Evolutionary conservation across 1,140 invertebrate species (phyloP).

Genomic region (Atta colombica): DNA sequence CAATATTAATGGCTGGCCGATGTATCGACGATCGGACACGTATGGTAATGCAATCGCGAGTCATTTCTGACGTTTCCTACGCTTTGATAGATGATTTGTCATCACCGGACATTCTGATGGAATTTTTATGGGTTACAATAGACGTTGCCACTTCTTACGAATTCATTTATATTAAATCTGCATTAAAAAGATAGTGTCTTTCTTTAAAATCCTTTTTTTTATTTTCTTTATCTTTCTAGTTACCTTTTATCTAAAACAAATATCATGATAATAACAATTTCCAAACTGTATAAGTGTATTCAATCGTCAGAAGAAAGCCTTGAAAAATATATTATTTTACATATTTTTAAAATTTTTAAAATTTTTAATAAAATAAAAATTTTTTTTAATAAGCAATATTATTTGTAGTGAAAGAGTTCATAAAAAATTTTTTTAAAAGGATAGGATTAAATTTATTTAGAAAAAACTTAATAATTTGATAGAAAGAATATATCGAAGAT

Average conservation of each 20-base stretch:
- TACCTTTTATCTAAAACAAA: background rate
- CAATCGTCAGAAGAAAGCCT: too few relatives aligned
- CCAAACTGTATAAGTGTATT: background rate
- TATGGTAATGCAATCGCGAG: constrained; percentile 73
- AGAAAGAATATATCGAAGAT: background rate
- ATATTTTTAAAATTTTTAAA: background rate
- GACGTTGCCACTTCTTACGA: background rate
- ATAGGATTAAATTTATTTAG: background rate
- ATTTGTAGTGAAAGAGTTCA: background rate
- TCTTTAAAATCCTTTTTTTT: background rate
- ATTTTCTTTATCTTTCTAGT: background rate
- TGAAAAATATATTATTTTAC: background rate
- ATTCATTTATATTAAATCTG: background rate
- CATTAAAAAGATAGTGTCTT: background rate
- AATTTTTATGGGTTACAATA: constrained; percentile 15
- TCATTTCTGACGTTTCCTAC: constrained; percentile 63
- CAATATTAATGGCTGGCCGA: constrained; percentile 81
- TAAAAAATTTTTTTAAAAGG: background rate
- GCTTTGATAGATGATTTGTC: constrained; percentile 16
- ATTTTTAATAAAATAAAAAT: background rate
- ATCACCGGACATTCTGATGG: background rate
- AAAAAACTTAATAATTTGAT: background rate
- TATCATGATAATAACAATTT: background rate
- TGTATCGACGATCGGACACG: constrained; percentile 69
- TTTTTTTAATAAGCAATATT: background rate